phyloP scores from a whole-genome alignment of 2,888 invertebrate species.

The Cinara cedri region DNA sequence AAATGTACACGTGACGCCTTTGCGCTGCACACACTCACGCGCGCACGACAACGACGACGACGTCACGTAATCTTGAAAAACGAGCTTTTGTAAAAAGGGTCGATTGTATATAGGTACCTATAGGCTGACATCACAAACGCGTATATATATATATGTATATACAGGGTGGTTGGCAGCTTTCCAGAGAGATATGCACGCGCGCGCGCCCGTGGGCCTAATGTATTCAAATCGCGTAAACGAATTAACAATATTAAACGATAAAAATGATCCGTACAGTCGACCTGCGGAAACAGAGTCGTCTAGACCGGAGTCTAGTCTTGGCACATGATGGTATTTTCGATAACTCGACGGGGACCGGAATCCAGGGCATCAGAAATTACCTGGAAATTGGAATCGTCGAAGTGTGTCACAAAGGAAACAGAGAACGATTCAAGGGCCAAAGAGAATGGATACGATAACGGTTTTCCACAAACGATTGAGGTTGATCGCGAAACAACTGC shows the following conservation, averaged over 20 bases:
- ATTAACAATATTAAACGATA: conserved; percentile 21
- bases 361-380: too few species aligned
- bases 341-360: too few species aligned
- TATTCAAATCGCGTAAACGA: conserved; percentile 47
- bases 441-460: too few species aligned
- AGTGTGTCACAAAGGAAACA: too few species aligned
- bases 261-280: conserved; percentile 25
- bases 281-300: background rate
- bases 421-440: too few species aligned
- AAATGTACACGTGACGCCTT: conserved; percentile 3
- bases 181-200: background rate
- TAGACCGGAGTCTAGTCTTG: too few species aligned
- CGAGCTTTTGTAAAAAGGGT: conserved; percentile 35
- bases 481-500: too few species aligned
- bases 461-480: too few species aligned
- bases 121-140: conserved; percentile 23
- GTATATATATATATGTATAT: background rate
- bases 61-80: conserved; percentile 53
- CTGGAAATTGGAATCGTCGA: too few species aligned
- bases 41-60: background rate
- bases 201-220: conserved; percentile 5
- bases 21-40: background rate
- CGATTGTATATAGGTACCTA: conserved; percentile 12
- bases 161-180: conserved; percentile 13
- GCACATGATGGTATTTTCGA: too few species aligned